Conservation (phyloP, 2,888 invertebrate species). For the Amitus sp. region DNA sequence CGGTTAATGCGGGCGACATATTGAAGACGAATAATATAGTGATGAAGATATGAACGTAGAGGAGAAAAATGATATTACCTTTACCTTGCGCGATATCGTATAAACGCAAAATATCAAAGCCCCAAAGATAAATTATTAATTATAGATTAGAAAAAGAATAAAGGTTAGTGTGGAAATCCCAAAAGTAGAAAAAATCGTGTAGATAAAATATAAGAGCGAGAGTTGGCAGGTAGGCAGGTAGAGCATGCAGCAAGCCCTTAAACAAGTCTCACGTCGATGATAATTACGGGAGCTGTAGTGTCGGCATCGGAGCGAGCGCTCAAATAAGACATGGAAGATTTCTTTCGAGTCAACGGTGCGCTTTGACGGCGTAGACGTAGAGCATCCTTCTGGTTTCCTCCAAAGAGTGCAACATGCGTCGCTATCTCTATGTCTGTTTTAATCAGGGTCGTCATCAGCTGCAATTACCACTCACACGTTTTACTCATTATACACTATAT, state of each 20-base stretch:
- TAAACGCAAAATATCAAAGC: too few species aligned
- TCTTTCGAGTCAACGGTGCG: slow-evolving; percentile 63
- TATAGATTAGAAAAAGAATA: too few species aligned
- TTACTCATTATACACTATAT: slow-evolving; percentile 30
- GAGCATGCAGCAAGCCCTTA: slow-evolving; percentile 51
- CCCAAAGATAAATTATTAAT: too few species aligned
- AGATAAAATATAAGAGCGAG: too few species aligned
- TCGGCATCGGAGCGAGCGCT: slow-evolving; percentile 64
- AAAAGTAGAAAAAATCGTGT: too few species aligned
- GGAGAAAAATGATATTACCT: too few species aligned
- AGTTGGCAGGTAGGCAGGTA: too few species aligned
- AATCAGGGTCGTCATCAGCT: slow-evolving; percentile 82
- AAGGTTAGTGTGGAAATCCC: too few species aligned
- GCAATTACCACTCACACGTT: slow-evolving; percentile 55
- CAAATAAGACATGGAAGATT: slow-evolving; percentile 64
- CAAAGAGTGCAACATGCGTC: slow-evolving; percentile 66
- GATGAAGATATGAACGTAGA: too few species aligned
- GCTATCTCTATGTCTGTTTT: slow-evolving; percentile 78
- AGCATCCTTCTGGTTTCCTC: slow-evolving; percentile 63
- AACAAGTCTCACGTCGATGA: slow-evolving; percentile 61
- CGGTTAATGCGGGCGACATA: too few species aligned
- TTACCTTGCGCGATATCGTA: too few species aligned
- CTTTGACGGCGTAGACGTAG: slow-evolving; percentile 61
- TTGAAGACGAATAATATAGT: too few species aligned
- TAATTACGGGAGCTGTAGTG: slow-evolving; percentile 60